Percentiles rank a stretch among this genome's conserved stretches.
Conservation (phyloP, 2,797 vertebrate genomes). For the Melanotaenia boesemani region DNA sequence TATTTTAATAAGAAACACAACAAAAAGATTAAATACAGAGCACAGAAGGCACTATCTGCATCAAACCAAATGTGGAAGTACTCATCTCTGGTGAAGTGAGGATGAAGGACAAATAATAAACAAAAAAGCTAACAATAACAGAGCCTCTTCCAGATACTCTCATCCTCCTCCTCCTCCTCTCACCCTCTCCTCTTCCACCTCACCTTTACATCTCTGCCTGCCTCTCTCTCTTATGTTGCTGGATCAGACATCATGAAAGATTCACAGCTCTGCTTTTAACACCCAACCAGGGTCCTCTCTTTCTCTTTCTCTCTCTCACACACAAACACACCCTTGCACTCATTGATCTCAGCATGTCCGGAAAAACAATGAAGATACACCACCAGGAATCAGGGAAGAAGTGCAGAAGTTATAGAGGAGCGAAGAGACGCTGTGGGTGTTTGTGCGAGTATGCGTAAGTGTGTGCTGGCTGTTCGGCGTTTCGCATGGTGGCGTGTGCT, state of each 20-base stretch:
- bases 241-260: slow-evolving; percentile 80
- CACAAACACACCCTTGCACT: slow-evolving; percentile 30
- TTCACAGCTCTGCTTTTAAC: slow-evolving; percentile 77
- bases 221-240: slow-evolving; percentile 55
- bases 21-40: slow-evolving; percentile 2
- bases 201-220: slow-evolving; percentile 37
- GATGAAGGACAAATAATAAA: slow-evolving; percentile 30
- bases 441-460: slow-evolving; percentile 23
- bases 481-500: slow-evolving; percentile 53
- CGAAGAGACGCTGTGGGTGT: slow-evolving; percentile 6
- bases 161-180: slow-evolving; percentile 24
- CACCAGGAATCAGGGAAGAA: slow-evolving; percentile 20
- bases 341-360: slow-evolving; percentile 45
- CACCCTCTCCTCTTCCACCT: slow-evolving; percentile 30
- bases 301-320: background rate
- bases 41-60: slow-evolving; percentile 2
- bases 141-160: slow-evolving; percentile 28
- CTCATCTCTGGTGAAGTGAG: slow-evolving; percentile 3
- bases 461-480: slow-evolving; percentile 36
- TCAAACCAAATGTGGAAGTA: slow-evolving; percentile 8
- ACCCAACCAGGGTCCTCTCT: slow-evolving; percentile 21
- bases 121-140: slow-evolving; percentile 10
- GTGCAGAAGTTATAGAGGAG: slow-evolving; percentile 11
- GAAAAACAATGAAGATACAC: slow-evolving; percentile 47
- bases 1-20: slow-evolving; percentile 5